Evolutionary conservation across 2,113 vertebrate species (phyloP).

Genomic region (Cottus gobio): DNA sequence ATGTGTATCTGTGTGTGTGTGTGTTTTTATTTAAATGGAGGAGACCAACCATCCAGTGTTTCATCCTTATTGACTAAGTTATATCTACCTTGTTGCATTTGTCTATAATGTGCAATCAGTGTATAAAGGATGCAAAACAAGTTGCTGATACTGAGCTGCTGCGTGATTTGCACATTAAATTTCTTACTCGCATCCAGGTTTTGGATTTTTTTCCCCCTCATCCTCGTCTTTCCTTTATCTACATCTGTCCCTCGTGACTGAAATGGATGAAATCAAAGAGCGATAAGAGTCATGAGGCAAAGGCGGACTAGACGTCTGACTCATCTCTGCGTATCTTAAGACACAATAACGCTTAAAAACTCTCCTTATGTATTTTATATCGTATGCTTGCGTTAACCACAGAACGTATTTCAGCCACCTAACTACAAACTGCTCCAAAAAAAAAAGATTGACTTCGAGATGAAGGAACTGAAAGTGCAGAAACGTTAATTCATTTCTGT

Average conservation of each 20-base stretch:
- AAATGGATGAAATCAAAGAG: conserved; percentile 7
- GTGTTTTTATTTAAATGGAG: conserved; percentile 47
- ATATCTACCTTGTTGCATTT: conserved; percentile 55
- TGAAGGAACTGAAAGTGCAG: not conserved
- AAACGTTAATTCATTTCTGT: not conserved
- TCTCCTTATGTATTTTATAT: not conserved
- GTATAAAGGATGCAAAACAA: conserved; percentile 53
- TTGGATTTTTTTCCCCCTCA: not conserved
- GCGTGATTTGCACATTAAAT: conserved; percentile 59
- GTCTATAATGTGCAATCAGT: conserved; percentile 65
- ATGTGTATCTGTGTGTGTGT: conserved; percentile 2
- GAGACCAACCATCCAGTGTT: conserved; percentile 31
- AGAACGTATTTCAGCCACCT: not conserved
- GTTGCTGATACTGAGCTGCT: conserved; percentile 54
- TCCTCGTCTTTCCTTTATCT: not conserved
- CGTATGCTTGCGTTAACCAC: not conserved
- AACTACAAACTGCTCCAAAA: not conserved
- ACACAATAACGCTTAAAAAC: not conserved
- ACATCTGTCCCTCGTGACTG: conserved; percentile 15
- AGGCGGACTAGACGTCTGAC: not conserved
- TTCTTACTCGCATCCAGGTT: conserved; percentile 20
- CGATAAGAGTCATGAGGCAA: not conserved
- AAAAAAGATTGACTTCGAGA: not conserved
- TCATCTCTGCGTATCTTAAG: not conserved
- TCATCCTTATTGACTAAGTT: conserved; percentile 53